A percentile compares a stretch with the other conserved stretches of the same genome.
Evolutionary conservation across 2,888 invertebrate species (phyloP).

Genomic region (Micropterix aruncella): DNA sequence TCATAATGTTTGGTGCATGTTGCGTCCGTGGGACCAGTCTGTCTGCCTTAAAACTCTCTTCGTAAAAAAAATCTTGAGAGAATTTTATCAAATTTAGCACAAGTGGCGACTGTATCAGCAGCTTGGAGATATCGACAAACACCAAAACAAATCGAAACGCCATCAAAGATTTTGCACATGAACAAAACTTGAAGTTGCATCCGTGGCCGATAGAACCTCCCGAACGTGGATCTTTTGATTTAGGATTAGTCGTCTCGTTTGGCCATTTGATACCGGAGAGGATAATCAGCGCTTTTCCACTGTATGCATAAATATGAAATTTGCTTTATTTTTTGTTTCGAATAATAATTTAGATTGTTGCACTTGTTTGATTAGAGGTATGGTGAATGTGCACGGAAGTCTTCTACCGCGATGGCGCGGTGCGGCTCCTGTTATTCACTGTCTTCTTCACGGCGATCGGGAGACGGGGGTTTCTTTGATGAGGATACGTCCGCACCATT

Average conservation of each 20-base stretch:
- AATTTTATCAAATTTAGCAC: conserved; percentile 27
- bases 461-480: conserved; percentile 78
- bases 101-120: conserved; percentile 30
- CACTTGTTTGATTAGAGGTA: conserved; percentile 49
- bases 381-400: conserved; percentile 90
- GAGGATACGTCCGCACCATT: conserved; percentile 67
- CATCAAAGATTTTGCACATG: conserved; percentile 52
- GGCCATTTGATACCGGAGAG: conserved; percentile 74
- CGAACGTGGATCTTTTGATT: conserved; percentile 49
- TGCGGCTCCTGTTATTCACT: conserved; percentile 80
- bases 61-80: neutral
- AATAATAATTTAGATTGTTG: neutral
- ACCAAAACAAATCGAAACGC: conserved; percentile 44
- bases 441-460: conserved; percentile 69
- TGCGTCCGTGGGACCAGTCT: no score
- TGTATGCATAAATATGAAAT: conserved; percentile 42
- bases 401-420: conserved; percentile 87
- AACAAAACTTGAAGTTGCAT: conserved; percentile 42
- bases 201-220: conserved; percentile 48
- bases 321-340: neutral
- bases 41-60: conserved; percentile 2
- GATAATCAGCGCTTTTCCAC: conserved; percentile 62
- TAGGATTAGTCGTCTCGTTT: conserved; percentile 89
- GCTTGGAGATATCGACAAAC: conserved; percentile 59
- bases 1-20: no score